Evolutionary conservation across 1,140 invertebrate species (phyloP), one percentile per base, ranked within the genome.

Genomic region (Hyposmocoma kahamanoa): DNA sequence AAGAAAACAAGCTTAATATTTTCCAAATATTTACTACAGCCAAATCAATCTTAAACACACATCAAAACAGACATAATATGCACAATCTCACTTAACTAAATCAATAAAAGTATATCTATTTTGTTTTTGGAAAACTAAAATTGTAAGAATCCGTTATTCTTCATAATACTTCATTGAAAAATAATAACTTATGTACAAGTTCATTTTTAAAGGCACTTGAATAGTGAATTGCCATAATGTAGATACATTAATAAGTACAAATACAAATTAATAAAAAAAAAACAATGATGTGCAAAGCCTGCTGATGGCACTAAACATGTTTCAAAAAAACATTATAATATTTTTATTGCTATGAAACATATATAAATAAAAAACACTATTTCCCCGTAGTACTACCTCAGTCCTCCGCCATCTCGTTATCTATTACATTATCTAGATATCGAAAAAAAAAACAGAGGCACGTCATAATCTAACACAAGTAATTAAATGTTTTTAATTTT

Each of bases 31-130:
- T 84, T 84, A 84, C 81, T 84, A 84, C 80, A 80, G 66, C 76
- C 77, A 83, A 82, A 83, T 84, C 81, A 84, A 81, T 84, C 76
- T 80, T 74, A 81, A 71, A 81, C 81, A 83, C 79, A 84, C 81
- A 75, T 80, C 75, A 81, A 84, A 81, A 83, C 81, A 82, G 73
- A 84, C 81, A 81, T 80, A 82, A 80, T 82, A 82, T 85, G 75
- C 81, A 85, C 77, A 82, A 83, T 85, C 81, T 85, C 77, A 67
- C 81, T 78, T 85, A 85, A 78, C 70, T 78, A 80, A 67, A 65
- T 54, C 56, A 64, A 72, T 61, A 59, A 65, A 67, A 64, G 56
- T 67, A 67, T 45, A 42, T 53, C 44, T 57, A 47, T 53, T 60
- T 72, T 76, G 67, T 76, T 82, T 83, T 81, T 79, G 65, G 70